These are phyloP conservation scores for Prionailurus viverrinus DNA, from an alignment of 2,113 vertebrate species.

Conservation along the genomic window DNA sequence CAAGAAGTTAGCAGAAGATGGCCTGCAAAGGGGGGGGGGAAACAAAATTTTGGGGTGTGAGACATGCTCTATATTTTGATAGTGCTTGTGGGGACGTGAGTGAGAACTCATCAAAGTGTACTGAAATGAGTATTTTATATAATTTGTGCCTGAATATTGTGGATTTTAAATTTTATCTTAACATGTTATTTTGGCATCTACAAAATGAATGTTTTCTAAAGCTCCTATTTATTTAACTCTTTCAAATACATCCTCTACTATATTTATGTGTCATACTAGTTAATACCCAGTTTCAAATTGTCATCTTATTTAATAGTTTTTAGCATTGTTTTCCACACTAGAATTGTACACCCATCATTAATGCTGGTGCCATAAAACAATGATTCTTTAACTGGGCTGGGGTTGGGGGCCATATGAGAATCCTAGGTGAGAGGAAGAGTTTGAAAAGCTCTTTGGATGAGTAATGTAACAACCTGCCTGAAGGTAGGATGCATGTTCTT, in stretches of 20 bases:
- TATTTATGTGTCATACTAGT: neutral
- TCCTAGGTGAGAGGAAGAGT: neutral
- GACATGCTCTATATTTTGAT: too few relatives aligned
- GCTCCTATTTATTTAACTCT: neutral
- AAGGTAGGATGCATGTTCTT: neutral
- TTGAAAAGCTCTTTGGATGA: neutral
- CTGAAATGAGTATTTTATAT: neutral
- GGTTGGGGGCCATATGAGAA: too few relatives aligned
- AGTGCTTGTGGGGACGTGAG: too few relatives aligned
- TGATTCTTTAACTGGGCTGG: neutral
- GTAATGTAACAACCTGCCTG: neutral
- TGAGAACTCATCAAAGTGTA: neutral
- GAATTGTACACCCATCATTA: neutral
- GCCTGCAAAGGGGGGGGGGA: too few relatives aligned
- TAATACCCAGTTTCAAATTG: neutral
- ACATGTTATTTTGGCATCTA: neutral
- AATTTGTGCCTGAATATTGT: neutral
- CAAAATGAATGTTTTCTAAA: neutral
- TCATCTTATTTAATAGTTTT: neutral
- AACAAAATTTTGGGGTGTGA: too few relatives aligned
- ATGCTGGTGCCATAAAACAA: neutral
- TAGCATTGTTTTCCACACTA: neutral
- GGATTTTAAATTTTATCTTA: neutral
- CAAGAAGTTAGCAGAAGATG: too few relatives aligned
- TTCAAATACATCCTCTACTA: neutral